Percentiles rank a stretch among this genome's conserved stretches.
phyloP scores from a whole-genome alignment of 2,888 invertebrate genomes.

The Epirrhoe tristata region DNA sequence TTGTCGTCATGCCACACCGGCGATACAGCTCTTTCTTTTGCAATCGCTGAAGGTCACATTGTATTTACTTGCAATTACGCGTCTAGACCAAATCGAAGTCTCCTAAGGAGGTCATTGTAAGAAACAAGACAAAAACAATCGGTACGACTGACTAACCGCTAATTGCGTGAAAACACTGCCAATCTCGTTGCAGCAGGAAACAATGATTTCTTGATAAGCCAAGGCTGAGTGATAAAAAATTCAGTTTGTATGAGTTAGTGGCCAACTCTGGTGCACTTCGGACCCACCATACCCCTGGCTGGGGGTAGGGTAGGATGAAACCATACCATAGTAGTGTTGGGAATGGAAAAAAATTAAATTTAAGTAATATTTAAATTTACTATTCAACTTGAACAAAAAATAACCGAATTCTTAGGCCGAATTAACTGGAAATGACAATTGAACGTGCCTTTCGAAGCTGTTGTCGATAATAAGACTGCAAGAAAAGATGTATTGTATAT shows the following conservation, averaged over 20 bases:
- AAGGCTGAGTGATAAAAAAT: slow-evolving; percentile 35
- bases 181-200: slow-evolving; percentile 47
- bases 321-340: too few relatives aligned
- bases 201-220: slow-evolving; percentile 44
- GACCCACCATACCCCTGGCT: too few relatives aligned
- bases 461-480: background rate
- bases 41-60: slow-evolving; percentile 71
- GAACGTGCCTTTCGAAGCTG: too few relatives aligned
- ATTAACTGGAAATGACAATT: too few relatives aligned
- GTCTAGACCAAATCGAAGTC: slow-evolving; percentile 58
- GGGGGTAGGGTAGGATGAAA: too few relatives aligned
- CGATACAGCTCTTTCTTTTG: slow-evolving; percentile 47
- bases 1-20: slow-evolving; percentile 36
- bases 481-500: background rate
- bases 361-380: too few relatives aligned
- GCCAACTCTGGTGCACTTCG: too few relatives aligned
- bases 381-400: too few relatives aligned
- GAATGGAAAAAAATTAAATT: too few relatives aligned
- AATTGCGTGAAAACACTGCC: slow-evolving; percentile 64
- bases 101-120: slow-evolving; percentile 72
- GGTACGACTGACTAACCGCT: slow-evolving; percentile 64
- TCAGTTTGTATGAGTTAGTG: too few relatives aligned
- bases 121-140: slow-evolving; percentile 69
- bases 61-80: slow-evolving; percentile 67
- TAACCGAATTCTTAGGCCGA: too few relatives aligned